Conservation (phyloP, 2,797 vertebrate species). For the Chelon labrosus region DNA sequence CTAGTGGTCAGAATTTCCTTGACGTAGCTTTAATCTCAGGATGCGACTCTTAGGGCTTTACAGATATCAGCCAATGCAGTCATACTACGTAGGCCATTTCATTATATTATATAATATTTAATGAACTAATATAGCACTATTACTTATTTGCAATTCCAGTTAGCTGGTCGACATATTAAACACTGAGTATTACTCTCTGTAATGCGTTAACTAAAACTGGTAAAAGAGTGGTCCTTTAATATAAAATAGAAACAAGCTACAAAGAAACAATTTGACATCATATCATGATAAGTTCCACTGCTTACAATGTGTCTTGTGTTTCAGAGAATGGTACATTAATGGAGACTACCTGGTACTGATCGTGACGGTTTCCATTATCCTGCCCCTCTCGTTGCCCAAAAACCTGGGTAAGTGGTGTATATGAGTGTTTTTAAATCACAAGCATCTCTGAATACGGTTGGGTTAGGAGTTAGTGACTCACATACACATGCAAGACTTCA, state of each 20-base stretch:
- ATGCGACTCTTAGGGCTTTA: neutral
- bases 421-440: neutral
- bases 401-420: slow-evolving; percentile 90
- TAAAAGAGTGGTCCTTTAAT: no score
- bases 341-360: slow-evolving; percentile 94
- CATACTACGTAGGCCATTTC: slow-evolving; percentile 1
- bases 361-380: slow-evolving; percentile 90
- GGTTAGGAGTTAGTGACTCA: neutral
- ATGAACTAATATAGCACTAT: no score
- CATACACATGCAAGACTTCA: neutral
- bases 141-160: neutral
- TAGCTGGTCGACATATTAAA: slow-evolving; percentile 14
- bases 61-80: slow-evolving; percentile 15
- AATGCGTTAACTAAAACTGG: no score
- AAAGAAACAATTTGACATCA: no score
- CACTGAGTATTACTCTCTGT: no score
- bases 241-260: no score
- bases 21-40: slow-evolving; percentile 1
- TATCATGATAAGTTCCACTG: no score
- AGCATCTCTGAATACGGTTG: neutral
- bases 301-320: slow-evolving; percentile 36
- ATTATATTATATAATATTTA: neutral
- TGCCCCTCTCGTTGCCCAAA: slow-evolving; percentile 94
- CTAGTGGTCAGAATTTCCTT: neutral
- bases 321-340: slow-evolving; percentile 93